These are phyloP conservation scores for Sylvicola fuscatus DNA, from an alignment of 2,888 invertebrate genomes.

Conservation along the genomic window DNA sequence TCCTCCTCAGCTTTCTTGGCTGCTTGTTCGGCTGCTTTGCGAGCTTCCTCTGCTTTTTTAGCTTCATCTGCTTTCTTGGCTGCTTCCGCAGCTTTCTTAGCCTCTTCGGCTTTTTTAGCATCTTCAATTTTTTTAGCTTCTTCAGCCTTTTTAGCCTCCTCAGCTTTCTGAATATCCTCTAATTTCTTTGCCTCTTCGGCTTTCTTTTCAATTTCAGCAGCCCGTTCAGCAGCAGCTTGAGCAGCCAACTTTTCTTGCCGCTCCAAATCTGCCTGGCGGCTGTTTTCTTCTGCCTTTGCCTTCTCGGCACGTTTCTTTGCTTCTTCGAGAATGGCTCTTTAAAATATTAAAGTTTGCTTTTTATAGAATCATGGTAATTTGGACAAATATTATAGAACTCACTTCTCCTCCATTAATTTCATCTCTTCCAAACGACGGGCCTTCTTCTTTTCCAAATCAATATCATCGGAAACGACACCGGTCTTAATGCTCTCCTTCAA, in stretches of 20 bases:
- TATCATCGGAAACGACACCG: slow-evolving; percentile 5
- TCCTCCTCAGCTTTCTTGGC: slow-evolving; percentile 17
- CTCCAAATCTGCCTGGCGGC: slow-evolving; percentile 29
- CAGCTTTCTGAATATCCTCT: slow-evolving; percentile 18
- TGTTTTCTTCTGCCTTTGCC: slow-evolving; percentile 29
- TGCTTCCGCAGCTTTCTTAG: slow-evolving; percentile 21
- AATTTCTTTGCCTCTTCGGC: slow-evolving; percentile 15
- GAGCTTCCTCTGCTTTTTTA: slow-evolving; percentile 25
- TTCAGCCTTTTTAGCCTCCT: slow-evolving; percentile 20
- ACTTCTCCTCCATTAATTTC: slow-evolving; percentile 28
- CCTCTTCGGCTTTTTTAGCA: slow-evolving; percentile 21
- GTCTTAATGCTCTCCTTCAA: slow-evolving; percentile 2
- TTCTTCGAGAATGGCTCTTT: slow-evolving; percentile 34
- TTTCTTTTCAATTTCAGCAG: slow-evolving; percentile 8
- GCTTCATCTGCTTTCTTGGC: slow-evolving; percentile 20
- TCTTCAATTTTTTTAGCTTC: slow-evolving; percentile 27
- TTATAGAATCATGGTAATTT: slow-evolving; percentile 1
- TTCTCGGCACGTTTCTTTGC: slow-evolving; percentile 31
- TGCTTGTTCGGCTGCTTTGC: slow-evolving; percentile 19
- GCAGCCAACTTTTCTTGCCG: slow-evolving; percentile 26
- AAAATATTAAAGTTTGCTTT: background rate
- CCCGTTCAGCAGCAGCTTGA: slow-evolving; percentile 27
- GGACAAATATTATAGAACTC: slow-evolving; percentile 6
- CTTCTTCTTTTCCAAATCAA: slow-evolving; percentile 28
- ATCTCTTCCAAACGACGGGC: slow-evolving; percentile 30